Conservation (phyloP, 35 echinoderm and acorn worm genomes). For the Stichopus chloronotus region DNA sequence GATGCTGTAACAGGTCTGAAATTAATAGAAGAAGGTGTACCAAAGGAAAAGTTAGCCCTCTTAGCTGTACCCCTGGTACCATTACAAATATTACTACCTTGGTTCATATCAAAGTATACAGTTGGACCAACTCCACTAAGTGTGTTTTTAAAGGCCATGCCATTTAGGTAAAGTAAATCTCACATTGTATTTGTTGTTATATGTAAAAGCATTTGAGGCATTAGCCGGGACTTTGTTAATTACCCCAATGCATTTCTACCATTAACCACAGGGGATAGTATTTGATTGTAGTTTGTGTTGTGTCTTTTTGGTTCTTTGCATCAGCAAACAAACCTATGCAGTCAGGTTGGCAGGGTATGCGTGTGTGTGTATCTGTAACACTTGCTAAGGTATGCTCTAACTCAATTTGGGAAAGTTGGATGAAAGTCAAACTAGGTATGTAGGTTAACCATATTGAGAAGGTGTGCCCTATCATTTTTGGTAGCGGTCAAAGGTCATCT, state of each 20-base stretch:
- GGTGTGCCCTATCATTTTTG: no score
- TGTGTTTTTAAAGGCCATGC: conserved; percentile 84
- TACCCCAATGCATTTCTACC: neutral
- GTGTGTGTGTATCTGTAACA: no score
- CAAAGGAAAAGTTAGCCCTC: conserved; percentile 84
- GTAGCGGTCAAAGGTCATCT: no score
- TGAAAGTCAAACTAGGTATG: no score
- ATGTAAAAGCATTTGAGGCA: neutral
- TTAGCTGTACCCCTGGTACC: conserved; percentile 88
- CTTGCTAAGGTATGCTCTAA: no score
- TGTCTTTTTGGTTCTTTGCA: no score
- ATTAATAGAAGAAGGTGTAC: conserved; percentile 90
- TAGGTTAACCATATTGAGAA: no score
- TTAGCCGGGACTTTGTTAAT: neutral
- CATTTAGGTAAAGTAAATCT: conserved; percentile 68
- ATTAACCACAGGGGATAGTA: neutral
- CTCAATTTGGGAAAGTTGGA: no score
- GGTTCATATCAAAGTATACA: conserved; percentile 90
- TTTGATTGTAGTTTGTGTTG: neutral
- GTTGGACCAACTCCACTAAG: conserved; percentile 82
- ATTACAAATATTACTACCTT: conserved; percentile 87
- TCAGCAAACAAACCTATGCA: no score
- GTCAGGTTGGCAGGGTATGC: no score
- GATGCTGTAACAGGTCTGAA: conserved; percentile 87
- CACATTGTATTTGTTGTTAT: neutral